Conservation (phyloP, 2,113 vertebrate genomes). For the Petaurus breviceps region DNA sequence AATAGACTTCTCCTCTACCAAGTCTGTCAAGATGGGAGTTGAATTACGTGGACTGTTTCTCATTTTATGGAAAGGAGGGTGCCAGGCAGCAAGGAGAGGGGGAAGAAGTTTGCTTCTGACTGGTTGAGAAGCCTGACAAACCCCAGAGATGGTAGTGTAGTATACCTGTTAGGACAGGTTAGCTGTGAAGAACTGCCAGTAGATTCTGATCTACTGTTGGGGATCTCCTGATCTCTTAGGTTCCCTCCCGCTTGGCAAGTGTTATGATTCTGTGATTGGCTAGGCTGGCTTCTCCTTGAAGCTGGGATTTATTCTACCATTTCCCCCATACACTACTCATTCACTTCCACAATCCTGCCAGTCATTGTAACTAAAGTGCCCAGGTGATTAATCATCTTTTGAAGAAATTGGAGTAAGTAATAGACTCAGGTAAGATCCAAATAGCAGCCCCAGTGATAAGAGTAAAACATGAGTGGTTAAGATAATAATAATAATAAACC, state of each 20-base stretch:
- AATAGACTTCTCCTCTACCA: neutral
- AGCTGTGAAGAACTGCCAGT: neutral
- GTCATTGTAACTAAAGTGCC: neutral
- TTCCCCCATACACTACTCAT: neutral
- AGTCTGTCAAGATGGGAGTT: neutral
- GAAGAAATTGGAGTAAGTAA: neutral
- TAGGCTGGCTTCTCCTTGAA: neutral
- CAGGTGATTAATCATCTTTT: neutral
- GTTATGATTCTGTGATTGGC: neutral
- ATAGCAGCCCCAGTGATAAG: neutral
- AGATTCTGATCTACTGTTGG: neutral
- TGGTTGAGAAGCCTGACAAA: neutral
- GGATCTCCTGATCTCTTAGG: neutral
- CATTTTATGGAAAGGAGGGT: neutral
- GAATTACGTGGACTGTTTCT: neutral
- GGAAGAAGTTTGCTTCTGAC: neutral
- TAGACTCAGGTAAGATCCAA: neutral
- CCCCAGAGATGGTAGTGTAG: neutral
- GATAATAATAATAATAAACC: neutral
- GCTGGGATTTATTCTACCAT: neutral
- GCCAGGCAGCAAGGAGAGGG: neutral
- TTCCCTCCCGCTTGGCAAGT: neutral
- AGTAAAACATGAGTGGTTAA: neutral
- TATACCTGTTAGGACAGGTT: neutral
- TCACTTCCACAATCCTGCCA: neutral